Percentiles rank a stretch among this genome's conserved stretches.
These are phyloP conservation scores for Catamblyrhynchus diadema DNA, from an alignment of 2,797 vertebrate species.

Conservation along the genomic window DNA sequence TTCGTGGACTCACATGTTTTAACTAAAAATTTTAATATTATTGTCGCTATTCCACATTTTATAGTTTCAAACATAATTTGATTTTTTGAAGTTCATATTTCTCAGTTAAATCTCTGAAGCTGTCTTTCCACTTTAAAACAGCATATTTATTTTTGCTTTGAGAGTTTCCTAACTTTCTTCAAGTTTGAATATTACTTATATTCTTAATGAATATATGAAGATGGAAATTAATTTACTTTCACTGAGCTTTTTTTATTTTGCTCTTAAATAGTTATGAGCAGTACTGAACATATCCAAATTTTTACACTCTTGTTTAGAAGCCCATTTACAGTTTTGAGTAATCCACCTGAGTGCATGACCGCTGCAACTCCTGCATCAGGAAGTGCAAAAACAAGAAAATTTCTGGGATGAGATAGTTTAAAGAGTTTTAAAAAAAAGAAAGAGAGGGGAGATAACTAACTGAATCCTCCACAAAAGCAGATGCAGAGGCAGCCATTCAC, in stretches of 20 bases:
- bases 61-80: background rate
- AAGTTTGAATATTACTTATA: background rate
- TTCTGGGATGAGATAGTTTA: background rate
- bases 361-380: background rate
- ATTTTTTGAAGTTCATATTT: background rate
- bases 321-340: background rate
- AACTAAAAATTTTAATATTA: background rate
- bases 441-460: background rate
- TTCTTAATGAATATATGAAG: background rate
- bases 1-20: background rate
- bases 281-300: background rate
- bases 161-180: background rate
- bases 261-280: background rate
- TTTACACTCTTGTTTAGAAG: background rate
- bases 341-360: rapidly evolving
- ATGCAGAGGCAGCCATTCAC: background rate
- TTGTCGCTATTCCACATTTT: background rate
- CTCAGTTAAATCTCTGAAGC: background rate
- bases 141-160: background rate
- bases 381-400: background rate
- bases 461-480: rapidly evolving
- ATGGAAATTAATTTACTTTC: background rate
- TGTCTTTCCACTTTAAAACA: background rate
- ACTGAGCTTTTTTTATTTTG: rapidly evolving
- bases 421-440: background rate